Conservation (phyloP, 2,888 invertebrate genomes). For the Tetragonula carbonaria region DNA sequence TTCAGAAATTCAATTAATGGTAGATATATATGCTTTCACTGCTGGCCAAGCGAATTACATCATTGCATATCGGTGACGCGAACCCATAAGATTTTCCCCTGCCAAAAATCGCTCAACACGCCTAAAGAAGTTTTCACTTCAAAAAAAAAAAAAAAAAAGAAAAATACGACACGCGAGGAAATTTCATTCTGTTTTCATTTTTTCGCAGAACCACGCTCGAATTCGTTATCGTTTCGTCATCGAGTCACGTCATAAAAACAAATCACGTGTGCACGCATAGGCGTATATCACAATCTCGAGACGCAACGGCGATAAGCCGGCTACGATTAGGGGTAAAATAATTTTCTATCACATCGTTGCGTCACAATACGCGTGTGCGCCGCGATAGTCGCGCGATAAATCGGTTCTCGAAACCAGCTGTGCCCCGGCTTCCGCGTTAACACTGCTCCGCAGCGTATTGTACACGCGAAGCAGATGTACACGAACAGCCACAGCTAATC, state of each 20-base stretch:
- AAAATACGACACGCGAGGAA: too few relatives aligned
- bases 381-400: conserved; percentile 55
- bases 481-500: conserved; percentile 10
- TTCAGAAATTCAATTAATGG: too few relatives aligned
- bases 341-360: conserved; percentile 22
- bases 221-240: neutral
- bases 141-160: too few relatives aligned
- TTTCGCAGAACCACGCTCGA: too few relatives aligned
- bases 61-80: too few relatives aligned
- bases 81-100: too few relatives aligned
- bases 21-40: too few relatives aligned
- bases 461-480: conserved; percentile 56
- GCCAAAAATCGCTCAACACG: too few relatives aligned
- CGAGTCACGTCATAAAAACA: neutral
- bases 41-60: too few relatives aligned
- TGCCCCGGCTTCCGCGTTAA: conserved; percentile 50
- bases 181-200: too few relatives aligned
- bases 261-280: too few relatives aligned
- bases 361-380: conserved; percentile 33
- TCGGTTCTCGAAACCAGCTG: conserved; percentile 62
- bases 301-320: conserved; percentile 21
- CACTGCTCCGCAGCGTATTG: conserved; percentile 40
- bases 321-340: conserved; percentile 18
- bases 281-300: conserved; percentile 1
- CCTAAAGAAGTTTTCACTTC: too few relatives aligned